phyloP scores from a whole-genome alignment of 2,797 vertebrate species.

The Amphiprion clarkii region DNA sequence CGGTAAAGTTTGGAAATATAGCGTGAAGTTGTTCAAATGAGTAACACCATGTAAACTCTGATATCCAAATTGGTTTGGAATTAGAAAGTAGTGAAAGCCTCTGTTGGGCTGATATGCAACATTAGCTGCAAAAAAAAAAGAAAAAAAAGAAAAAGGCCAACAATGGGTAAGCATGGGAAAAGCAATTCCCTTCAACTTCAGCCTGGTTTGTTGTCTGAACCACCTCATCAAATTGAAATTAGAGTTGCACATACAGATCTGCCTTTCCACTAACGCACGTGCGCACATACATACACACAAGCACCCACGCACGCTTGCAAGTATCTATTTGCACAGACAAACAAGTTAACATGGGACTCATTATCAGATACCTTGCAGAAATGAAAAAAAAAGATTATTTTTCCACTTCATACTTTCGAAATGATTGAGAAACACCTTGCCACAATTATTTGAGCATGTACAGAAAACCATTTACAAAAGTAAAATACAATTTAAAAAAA shows the following conservation, averaged over 20 bases:
- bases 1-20: constrained; percentile 40
- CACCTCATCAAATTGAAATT: constrained; percentile 52
- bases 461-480: constrained; percentile 76
- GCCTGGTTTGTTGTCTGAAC: constrained; percentile 50
- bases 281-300: constrained; percentile 55
- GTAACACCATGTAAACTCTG: constrained; percentile 60
- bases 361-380: constrained; percentile 50
- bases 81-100: constrained; percentile 61
- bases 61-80: constrained; percentile 57
- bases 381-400: constrained; percentile 16
- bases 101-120: constrained; percentile 49
- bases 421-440: constrained; percentile 62
- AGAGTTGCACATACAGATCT: constrained; percentile 62
- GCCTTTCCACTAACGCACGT: constrained; percentile 56
- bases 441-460: constrained; percentile 73
- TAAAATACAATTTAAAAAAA: constrained; percentile 63
- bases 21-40: constrained; percentile 65
- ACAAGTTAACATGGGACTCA: constrained; percentile 61
- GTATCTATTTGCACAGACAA: constrained; percentile 64
- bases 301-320: constrained; percentile 59
- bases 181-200: constrained; percentile 60
- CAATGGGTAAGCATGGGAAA: constrained; percentile 33
- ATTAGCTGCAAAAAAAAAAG: constrained; percentile 8
- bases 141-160: background rate
- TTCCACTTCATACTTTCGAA: constrained; percentile 64